Evolutionary conservation across 2,888 invertebrate genomes (phyloP), one percentile per base, ranked within the genome.

Genomic region (Elysia crispata): DNA sequence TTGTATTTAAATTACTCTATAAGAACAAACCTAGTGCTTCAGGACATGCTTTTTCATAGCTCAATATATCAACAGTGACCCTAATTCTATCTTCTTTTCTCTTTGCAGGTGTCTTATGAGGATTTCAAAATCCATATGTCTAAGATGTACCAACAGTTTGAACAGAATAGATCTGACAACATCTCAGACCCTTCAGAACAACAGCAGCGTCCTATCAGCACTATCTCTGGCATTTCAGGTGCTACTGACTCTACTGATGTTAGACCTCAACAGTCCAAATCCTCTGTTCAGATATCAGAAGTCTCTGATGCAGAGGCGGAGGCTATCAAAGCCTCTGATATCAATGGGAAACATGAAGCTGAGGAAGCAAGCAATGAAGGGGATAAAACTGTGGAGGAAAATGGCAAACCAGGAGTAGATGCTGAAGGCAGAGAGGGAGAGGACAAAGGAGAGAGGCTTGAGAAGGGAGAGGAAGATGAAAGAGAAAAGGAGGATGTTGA

Each of bases 71-170:
- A 3, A 41, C 41, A 41, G 11, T 41, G 3, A 18, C 20, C 60
- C 15, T 60, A 8, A 60, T 20, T 60, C 15, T 60, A 23, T 60
- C 60, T 60, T 23, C 60, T 15, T 18, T 60, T 15, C n/a, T 60
- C 60, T 60, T 5, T 8, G 8, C 78, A 97, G 97, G 97, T 99
- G 13, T 98, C 98, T 0, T 98, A 98, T 92, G 98, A 99, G 93
- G 98, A 99, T 92, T 99, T 98, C 93, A 97, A 97, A 90, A 94
- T 98, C 8, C 98, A 98, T 92, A 98, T 98, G 93, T 97, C 98
- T 50, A 97, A 98, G 93, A 97, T 98, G 97, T 92, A 92, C 86
- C 87, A 89, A 75, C 90, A 91, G 91, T 98, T 98, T 91, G 98
- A 98, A 90, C 95, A 97, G 78, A 96, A 98, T 86, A 94, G 98